These are phyloP conservation scores for Hydriomena furcata DNA, from an alignment of 2,888 invertebrate species.

Conservation along the genomic window DNA sequence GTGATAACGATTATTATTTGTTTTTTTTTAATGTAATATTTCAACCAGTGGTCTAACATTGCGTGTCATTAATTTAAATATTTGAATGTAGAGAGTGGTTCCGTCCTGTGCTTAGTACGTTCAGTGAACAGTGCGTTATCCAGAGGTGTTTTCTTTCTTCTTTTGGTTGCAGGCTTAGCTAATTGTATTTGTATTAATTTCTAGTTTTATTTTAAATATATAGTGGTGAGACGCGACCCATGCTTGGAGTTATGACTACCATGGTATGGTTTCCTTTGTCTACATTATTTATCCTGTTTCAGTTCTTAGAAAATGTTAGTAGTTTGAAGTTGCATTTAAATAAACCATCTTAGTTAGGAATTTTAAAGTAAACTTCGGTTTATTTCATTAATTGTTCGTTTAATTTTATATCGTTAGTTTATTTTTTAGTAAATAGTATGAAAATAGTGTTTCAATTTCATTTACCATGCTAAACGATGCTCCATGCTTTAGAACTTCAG, in stretches of 20 bases:
- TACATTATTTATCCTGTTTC: constrained; percentile 65
- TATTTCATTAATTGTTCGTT: constrained; percentile 23
- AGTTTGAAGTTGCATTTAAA: constrained; percentile 53
- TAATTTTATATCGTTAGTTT: constrained; percentile 14
- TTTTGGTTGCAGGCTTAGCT: constrained; percentile 73
- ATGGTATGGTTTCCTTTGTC: constrained; percentile 84
- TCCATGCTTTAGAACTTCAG: constrained; percentile 33
- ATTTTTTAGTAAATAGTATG: constrained; percentile 27
- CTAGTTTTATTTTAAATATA: constrained; percentile 62
- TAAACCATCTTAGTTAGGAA: constrained; percentile 43
- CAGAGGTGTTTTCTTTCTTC: constrained; percentile 69
- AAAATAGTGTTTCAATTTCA: constrained; percentile 26
- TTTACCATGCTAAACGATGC: constrained; percentile 21
- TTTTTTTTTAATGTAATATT: constrained; percentile 47
- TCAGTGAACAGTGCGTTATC: constrained; percentile 71
- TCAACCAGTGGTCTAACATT: constrained; percentile 51
- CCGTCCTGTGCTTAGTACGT: constrained; percentile 79
- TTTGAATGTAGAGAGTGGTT: constrained; percentile 53
- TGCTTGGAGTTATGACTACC: constrained; percentile 84
- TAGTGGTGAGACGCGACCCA: constrained; percentile 80
- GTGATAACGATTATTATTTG: constrained; percentile 54
- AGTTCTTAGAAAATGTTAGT: constrained; percentile 66
- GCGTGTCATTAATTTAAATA: constrained; percentile 47
- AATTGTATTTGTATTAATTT: constrained; percentile 54
- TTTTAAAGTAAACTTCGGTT: constrained; percentile 18